Evolutionary conservation across 2,888 invertebrate genomes (phyloP), one percentile per base, ranked within the genome.

Genomic region (Mesorhabditis spiculigera): DNA sequence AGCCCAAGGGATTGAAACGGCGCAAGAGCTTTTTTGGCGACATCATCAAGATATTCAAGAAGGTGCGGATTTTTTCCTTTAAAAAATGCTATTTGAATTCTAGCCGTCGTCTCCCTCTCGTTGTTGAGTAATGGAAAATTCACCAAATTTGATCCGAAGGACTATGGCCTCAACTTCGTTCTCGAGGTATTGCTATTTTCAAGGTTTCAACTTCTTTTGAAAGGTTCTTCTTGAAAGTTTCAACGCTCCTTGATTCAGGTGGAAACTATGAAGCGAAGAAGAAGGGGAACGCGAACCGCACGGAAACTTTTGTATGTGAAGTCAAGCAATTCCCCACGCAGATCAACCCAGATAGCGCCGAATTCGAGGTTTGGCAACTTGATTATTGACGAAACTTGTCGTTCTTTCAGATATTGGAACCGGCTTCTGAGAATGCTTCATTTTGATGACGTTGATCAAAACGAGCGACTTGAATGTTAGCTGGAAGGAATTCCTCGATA

Each of bases 291-390:
- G 82, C 75, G 28, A 77, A 80, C 50, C 73, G 79, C 50, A 72
- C 78, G 63, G 79, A 81, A 10, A 77, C 77, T 28, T 83, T 82
- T 68, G 50, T 74, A 5, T 81, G 82, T 63, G 81, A 82, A 45
- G 76, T 84, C 43, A 79, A 80, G 62, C 70, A 78, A 66, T 84
- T 84, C 63, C 84, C 84, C 5, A 74, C 80, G 10, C 71, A 78
- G 45, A 77, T 84, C 44, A 85, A 84, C 68, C 80, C 85, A 10
- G 85, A 84, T 43, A 85, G 85, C 69, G 84, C 83, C 5, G 80
- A 80, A 66, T 84, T 85, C 69, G 82, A 84, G 79, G 84, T 81
- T 42, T 66, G 72, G 67, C 44, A 45, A 43, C 44, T 45, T 42
- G 16, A 45, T 44, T 43, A 72, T 6, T 28, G 28, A 28, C 16